These are phyloP conservation scores for Anomalospiza imberbis DNA, from an alignment of 2,797 vertebrate species.

Conservation along the genomic window DNA sequence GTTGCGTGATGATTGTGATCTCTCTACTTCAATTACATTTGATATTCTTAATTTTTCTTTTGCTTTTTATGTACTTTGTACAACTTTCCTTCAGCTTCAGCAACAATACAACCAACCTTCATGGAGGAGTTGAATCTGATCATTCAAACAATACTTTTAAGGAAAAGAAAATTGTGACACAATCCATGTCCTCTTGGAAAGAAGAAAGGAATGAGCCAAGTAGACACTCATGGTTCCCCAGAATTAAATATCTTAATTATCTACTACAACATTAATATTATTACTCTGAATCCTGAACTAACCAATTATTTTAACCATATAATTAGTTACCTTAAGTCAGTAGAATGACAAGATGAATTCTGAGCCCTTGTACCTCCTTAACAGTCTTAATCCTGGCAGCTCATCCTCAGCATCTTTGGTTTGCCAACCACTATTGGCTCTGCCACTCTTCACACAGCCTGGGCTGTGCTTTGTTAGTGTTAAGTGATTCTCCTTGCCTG, in stretches of 20 bases:
- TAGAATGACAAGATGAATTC: not conserved
- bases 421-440: not conserved
- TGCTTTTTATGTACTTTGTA: not conserved
- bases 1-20: not conserved
- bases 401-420: not conserved
- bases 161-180: not conserved
- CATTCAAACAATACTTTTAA: not conserved
- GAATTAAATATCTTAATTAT: not conserved
- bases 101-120: not conserved
- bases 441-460: not conserved
- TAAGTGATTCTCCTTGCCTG: conserved; percentile 3
- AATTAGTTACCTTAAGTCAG: not conserved
- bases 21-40: not conserved
- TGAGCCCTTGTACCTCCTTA: not conserved
- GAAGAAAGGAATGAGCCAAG: not conserved
- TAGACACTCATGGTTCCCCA: not conserved
- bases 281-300: not conserved
- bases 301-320: not conserved
- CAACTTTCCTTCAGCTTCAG: not conserved
- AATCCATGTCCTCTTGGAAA: not conserved
- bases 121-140: not conserved
- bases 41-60: not conserved
- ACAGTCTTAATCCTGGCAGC: not conserved
- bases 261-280: not conserved
- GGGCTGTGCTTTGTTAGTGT: not conserved